Percentiles rank a stretch among this genome's conserved stretches.
Conservation (phyloP, 2,888 invertebrate species). For the Eupithecia dodoneata region DNA sequence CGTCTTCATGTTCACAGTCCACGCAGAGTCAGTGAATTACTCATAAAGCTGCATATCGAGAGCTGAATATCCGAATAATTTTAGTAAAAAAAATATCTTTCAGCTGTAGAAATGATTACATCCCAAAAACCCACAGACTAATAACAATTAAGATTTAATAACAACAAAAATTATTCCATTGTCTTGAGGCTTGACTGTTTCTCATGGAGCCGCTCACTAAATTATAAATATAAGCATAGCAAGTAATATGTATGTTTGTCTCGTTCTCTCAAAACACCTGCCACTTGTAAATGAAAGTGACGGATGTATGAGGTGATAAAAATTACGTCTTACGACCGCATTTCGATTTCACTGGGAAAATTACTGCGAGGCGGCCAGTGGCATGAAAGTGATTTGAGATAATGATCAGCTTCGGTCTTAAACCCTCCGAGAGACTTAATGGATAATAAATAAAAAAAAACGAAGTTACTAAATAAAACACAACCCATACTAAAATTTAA, state of each 20-base stretch:
- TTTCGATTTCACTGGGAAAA: slow-evolving; percentile 52
- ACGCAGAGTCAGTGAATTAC: no score
- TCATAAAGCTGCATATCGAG: no score
- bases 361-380: slow-evolving; percentile 3
- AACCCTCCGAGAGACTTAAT: not conserved
- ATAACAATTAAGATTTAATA: slow-evolving; percentile 54
- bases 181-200: slow-evolving; percentile 52
- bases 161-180: slow-evolving; percentile 55
- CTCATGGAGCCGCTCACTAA: slow-evolving; percentile 58
- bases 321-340: slow-evolving; percentile 43
- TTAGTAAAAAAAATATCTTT: not conserved
- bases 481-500: not conserved
- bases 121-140: slow-evolving; percentile 56
- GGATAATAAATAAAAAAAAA: not conserved
- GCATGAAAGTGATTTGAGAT: slow-evolving; percentile 14
- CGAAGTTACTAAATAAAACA: not conserved
- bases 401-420: not conserved
- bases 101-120: slow-evolving; percentile 37
- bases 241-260: slow-evolving; percentile 45
- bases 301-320: slow-evolving; percentile 33
- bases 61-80: no score
- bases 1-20: no score
- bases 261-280: slow-evolving; percentile 50
- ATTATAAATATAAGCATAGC: slow-evolving; percentile 31
- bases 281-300: slow-evolving; percentile 54